phyloP scores from a whole-genome alignment of 2,797 vertebrate genomes.

The Psittacula echo region DNA sequence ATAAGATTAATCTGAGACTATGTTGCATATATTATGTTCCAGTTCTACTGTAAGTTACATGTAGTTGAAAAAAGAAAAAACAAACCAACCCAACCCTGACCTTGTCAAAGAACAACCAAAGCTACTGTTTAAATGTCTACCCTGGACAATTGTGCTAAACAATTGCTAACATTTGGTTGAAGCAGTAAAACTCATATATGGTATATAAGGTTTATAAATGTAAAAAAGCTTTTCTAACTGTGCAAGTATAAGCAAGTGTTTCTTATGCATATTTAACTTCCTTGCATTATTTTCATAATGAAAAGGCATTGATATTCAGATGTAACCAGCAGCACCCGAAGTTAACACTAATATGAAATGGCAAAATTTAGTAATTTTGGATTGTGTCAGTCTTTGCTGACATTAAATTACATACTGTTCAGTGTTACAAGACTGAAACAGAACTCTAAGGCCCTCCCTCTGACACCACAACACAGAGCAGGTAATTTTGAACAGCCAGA shows the following conservation, averaged over 20 bases:
- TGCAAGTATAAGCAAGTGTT: neutral
- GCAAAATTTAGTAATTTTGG: neutral
- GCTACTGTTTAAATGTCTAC: neutral
- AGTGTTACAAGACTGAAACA: neutral
- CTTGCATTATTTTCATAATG: neutral
- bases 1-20: slow-evolving; percentile 10
- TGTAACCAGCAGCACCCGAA: neutral
- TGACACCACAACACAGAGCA: neutral
- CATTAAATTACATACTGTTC: neutral
- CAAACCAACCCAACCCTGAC: neutral
- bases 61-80: neutral
- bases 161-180: neutral
- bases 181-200: neutral
- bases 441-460: neutral
- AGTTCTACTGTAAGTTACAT: slow-evolving; percentile 14
- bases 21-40: slow-evolving; percentile 45
- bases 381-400: neutral
- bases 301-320: slow-evolving; percentile 37
- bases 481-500: neutral
- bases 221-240: neutral
- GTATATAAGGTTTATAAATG: neutral
- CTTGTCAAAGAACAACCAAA: neutral
- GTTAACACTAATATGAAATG: neutral
- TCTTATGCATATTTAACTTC: neutral
- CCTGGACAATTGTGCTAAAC: neutral